These are phyloP conservation scores for Microctonus aethiopoides DNA, from an alignment of 2,888 invertebrate genomes.

Conservation along the genomic window DNA sequence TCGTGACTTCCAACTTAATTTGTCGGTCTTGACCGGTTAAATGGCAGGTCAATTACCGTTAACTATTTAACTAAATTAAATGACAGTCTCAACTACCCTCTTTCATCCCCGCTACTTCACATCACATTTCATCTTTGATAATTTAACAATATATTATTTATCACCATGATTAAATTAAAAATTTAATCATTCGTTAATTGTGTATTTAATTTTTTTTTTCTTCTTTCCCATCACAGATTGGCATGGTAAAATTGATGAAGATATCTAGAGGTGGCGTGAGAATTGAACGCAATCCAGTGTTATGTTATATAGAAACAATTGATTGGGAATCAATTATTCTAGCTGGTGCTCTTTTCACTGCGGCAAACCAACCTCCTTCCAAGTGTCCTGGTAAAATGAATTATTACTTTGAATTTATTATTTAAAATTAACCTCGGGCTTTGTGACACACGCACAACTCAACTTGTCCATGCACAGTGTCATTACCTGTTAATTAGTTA, in stretches of 20 bases:
- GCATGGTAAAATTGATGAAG: constrained; percentile 76
- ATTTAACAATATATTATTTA: neutral
- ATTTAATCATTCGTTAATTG: too few species aligned
- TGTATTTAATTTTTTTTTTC: neutral
- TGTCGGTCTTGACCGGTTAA: constrained; percentile 47
- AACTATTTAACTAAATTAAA: constrained; percentile 56
- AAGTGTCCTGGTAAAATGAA: constrained; percentile 5
- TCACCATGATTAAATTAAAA: constrained; percentile 24
- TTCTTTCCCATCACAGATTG: constrained; percentile 71
- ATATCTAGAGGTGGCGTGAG: constrained; percentile 86
- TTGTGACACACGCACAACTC: neutral
- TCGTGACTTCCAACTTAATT: constrained; percentile 37
- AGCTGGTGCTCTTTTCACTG: constrained; percentile 66
- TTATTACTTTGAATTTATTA: neutral
- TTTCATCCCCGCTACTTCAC: constrained; percentile 11
- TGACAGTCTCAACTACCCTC: constrained; percentile 36
- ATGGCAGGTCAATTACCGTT: constrained; percentile 55
- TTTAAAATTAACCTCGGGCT: neutral
- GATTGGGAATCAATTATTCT: constrained; percentile 74
- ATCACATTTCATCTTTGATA: neutral
- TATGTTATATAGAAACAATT: constrained; percentile 81
- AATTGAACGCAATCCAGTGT: constrained; percentile 78
- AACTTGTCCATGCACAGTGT: neutral
- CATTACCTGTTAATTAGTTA: neutral
- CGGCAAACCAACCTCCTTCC: neutral